A percentile compares a stretch with the other conserved stretches of the same genome.
phyloP scores from a whole-genome alignment of 1,140 invertebrate genomes.

The Mercenaria mercenaria region DNA sequence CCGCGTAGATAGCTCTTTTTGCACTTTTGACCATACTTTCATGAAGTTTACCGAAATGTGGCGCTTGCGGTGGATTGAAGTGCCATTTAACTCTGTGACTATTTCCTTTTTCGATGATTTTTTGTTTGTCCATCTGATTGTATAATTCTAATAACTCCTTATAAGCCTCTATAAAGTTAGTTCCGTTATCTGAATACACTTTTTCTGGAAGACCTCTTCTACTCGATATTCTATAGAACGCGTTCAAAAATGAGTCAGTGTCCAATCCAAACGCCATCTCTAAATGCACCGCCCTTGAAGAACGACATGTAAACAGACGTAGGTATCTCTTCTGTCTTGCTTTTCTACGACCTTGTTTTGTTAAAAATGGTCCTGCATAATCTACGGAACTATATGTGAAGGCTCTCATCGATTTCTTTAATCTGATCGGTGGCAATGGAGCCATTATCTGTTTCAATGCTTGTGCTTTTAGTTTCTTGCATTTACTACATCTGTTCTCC shows the following conservation, averaged over 20 bases:
- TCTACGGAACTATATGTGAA: constrained; percentile 6
- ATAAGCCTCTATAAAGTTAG: constrained; percentile 56
- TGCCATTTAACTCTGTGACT: constrained; percentile 83
- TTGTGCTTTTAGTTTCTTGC: constrained; percentile 20
- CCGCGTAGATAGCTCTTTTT: constrained; percentile 71
- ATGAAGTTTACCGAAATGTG: constrained; percentile 86
- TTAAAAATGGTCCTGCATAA: constrained; percentile 33
- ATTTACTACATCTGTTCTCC: background rate
- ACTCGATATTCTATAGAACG: constrained; percentile 36
- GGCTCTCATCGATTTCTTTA: background rate
- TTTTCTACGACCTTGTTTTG: constrained; percentile 31
- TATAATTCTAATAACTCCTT: constrained; percentile 35
- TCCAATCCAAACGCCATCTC: constrained; percentile 25
- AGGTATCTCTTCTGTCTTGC: constrained; percentile 27
- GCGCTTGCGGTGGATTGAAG: constrained; percentile 85
- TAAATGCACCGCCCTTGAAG: constrained; percentile 1
- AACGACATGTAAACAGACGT: constrained; percentile 37
- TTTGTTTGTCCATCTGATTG: constrained; percentile 18
- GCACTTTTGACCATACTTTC: constrained; percentile 83
- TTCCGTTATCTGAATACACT: constrained; percentile 39
- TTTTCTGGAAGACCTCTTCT: constrained; percentile 31
- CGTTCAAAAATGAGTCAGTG: constrained; percentile 37
- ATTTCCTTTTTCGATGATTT: constrained; percentile 1
- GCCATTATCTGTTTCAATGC: constrained; percentile 24
- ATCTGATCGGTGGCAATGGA: constrained; percentile 22